A percentile compares a stretch with the other conserved stretches of the same genome.
Evolutionary conservation across 2,797 vertebrate genomes (phyloP).

Genomic region (Dromococcyx pavoninus): DNA sequence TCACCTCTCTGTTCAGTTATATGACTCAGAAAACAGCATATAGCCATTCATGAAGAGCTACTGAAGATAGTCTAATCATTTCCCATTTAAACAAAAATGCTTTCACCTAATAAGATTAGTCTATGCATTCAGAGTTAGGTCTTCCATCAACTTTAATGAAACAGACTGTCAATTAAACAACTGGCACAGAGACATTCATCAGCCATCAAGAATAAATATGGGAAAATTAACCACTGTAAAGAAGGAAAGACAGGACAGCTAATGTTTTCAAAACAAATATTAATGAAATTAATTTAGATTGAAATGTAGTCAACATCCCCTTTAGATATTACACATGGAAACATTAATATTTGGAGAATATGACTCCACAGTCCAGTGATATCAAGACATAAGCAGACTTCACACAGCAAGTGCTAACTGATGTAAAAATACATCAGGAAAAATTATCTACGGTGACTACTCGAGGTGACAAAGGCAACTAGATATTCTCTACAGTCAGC

Average conservation of each 20-base stretch:
- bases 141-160: conserved; percentile 28
- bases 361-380: background rate
- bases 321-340: background rate
- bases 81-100: conserved; percentile 11
- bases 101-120: conserved; percentile 18
- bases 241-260: background rate
- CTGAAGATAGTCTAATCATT: background rate
- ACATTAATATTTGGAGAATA: background rate
- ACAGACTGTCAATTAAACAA: conserved; percentile 19
- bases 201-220: background rate
- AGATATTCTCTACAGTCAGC: background rate
- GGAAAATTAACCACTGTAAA: background rate
- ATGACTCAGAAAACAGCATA: background rate
- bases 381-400: background rate
- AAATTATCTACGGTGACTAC: background rate
- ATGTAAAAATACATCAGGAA: background rate
- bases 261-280: conserved; percentile 4
- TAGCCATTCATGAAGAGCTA: background rate
- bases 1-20: background rate
- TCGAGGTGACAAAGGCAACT: background rate
- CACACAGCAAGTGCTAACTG: background rate
- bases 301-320: background rate
- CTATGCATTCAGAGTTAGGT: background rate
- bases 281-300: conserved; percentile 5
- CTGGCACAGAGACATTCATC: background rate